Percentiles rank a stretch among this genome's conserved stretches.
These are phyloP conservation scores for Pterophyllum scalare DNA, from an alignment of 2,113 vertebrate species.

Conservation along the genomic window DNA sequence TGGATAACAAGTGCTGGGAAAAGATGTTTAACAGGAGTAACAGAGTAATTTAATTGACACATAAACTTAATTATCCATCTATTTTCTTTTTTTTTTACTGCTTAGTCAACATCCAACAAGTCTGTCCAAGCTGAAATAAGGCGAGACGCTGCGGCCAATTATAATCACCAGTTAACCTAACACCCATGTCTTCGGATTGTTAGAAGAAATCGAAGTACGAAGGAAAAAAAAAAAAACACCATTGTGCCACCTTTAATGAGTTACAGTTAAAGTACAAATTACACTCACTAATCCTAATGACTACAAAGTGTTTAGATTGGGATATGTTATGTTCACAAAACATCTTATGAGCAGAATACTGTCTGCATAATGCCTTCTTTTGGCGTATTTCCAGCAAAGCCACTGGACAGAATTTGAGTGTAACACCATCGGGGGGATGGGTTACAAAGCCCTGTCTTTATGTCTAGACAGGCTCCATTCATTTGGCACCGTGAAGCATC, in stretches of 20 bases:
- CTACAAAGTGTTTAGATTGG: neutral
- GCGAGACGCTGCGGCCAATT: neutral
- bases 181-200: neutral
- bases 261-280: neutral
- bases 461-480: neutral
- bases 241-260: neutral
- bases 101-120: neutral
- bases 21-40: neutral
- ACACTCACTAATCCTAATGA: neutral
- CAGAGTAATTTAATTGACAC: neutral
- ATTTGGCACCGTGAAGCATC: neutral
- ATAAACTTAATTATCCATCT: neutral
- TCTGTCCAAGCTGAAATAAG: neutral
- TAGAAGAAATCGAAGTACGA: neutral
- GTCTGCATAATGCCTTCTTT: neutral
- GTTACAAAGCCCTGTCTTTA: conserved; percentile 8
- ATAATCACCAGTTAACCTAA: neutral
- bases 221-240: neutral
- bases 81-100: neutral
- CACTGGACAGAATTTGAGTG: neutral
- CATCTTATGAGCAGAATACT: neutral
- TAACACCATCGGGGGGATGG: neutral
- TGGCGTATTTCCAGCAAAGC: conserved; percentile 1
- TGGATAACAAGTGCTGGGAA: neutral
- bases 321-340: neutral